Percentiles rank a stretch among this genome's conserved stretches.
Evolutionary conservation across 2,888 invertebrate species (phyloP).

Genomic region (Papilio demoleus): DNA sequence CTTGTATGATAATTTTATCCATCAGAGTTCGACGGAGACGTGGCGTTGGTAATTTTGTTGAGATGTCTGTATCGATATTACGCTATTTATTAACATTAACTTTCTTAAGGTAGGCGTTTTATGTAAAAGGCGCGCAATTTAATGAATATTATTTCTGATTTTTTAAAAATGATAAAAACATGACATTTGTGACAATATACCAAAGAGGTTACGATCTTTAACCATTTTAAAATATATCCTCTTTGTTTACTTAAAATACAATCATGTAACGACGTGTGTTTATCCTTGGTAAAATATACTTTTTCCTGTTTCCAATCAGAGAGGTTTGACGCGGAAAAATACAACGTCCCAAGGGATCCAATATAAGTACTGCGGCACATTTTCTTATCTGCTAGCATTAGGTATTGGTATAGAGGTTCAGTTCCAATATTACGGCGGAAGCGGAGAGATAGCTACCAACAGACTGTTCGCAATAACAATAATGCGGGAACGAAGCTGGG

Average conservation of each 20-base stretch:
- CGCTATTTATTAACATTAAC: slow-evolving; percentile 25
- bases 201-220: neutral
- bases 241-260: neutral
- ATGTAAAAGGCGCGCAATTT: slow-evolving; percentile 23
- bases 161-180: neutral
- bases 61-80: slow-evolving; percentile 36
- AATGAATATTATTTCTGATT: slow-evolving; percentile 13
- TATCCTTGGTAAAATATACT: neutral
- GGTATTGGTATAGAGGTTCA: slow-evolving; percentile 65
- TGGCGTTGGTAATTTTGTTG: slow-evolving; percentile 20
- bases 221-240: neutral
- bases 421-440: slow-evolving; percentile 73
- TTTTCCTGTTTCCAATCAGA: neutral
- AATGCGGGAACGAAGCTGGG: slow-evolving; percentile 80
- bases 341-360: slow-evolving; percentile 42
- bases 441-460: slow-evolving; percentile 67
- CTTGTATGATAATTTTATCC: slow-evolving; percentile 40
- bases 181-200: neutral
- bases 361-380: slow-evolving; percentile 50
- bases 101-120: slow-evolving; percentile 27
- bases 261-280: neutral
- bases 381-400: slow-evolving; percentile 69
- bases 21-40: slow-evolving; percentile 21
- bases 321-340: slow-evolving; percentile 7
- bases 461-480: slow-evolving; percentile 80